phyloP scores from a whole-genome alignment of 2,797 vertebrate species.

The Sebastes cheni region DNA sequence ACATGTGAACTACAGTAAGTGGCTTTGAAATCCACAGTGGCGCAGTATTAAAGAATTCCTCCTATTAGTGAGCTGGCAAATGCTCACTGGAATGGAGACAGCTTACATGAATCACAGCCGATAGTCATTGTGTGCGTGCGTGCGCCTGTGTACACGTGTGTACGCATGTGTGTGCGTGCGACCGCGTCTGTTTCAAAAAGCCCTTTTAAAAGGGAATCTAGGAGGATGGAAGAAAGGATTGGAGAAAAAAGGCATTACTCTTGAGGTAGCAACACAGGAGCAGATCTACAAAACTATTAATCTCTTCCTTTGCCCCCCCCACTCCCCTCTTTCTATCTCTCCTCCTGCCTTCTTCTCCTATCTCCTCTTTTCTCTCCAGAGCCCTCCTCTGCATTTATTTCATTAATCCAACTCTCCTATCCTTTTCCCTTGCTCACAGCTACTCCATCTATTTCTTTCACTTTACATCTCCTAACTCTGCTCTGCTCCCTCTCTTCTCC shows the following conservation, averaged over 20 bases:
- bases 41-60: conserved; percentile 76
- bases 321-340: conserved; percentile 57
- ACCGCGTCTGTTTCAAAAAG: conserved; percentile 62
- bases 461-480: conserved; percentile 61
- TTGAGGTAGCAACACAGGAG: conserved; percentile 75
- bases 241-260: conserved; percentile 75
- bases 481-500: conserved; percentile 23
- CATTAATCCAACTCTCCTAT: conserved; percentile 74
- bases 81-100: conserved; percentile 77
- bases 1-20: conserved; percentile 76
- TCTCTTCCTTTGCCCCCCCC: conserved; percentile 62
- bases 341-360: conserved; percentile 55
- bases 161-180: conserved; percentile 5
- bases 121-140: conserved; percentile 65
- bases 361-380: conserved; percentile 67
- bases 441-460: conserved; percentile 70
- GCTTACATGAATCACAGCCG: conserved; percentile 79
- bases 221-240: conserved; percentile 72
- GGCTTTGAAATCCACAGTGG: conserved; percentile 81
- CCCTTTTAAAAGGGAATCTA: conserved; percentile 68
- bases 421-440: conserved; percentile 54
- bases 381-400: conserved; percentile 75
- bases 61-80: conserved; percentile 79
- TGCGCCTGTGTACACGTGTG: conserved; percentile 42
- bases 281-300: conserved; percentile 81